phyloP scores from a whole-genome alignment of 2,113 vertebrate genomes.

The Nesogale talazaci region DNA sequence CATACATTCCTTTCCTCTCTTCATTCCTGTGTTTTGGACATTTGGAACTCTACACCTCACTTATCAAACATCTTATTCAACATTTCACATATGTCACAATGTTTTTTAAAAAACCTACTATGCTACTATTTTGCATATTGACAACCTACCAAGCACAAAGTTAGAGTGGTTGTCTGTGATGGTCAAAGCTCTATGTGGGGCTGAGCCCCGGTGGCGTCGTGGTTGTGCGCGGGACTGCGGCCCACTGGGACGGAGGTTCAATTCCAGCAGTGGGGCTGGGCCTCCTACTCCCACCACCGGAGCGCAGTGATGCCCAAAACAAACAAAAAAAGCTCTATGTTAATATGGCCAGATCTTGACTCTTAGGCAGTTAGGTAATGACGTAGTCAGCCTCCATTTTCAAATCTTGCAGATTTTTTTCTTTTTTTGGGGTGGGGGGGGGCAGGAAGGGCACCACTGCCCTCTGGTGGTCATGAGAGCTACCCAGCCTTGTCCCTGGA shows the following conservation, averaged over 20 bases:
- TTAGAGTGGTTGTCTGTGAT: background rate
- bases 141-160: too few relatives aligned
- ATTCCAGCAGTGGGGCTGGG: too few relatives aligned
- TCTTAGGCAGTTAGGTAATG: background rate
- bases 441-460: too few relatives aligned
- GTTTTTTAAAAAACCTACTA: background rate
- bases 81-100: background rate
- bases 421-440: too few relatives aligned
- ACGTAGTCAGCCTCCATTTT: background rate
- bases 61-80: background rate
- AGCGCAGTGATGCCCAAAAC: too few relatives aligned
- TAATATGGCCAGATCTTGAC: background rate
- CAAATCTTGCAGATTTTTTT: background rate
- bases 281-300: too few relatives aligned
- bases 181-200: background rate
- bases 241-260: too few relatives aligned
- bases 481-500: too few relatives aligned
- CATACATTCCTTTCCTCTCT: background rate
- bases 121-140: background rate
- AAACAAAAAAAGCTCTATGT: background rate
- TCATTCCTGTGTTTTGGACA: slow-evolving; percentile 27
- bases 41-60: background rate
- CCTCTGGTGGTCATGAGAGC: too few relatives aligned
- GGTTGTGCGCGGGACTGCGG: too few relatives aligned
- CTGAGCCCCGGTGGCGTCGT: too few relatives aligned